A percentile compares a stretch with the other conserved stretches of the same genome.
These are phyloP conservation scores for Latrodectus elegans DNA, from an alignment of 2,888 invertebrate species.

Conservation along the genomic window DNA sequence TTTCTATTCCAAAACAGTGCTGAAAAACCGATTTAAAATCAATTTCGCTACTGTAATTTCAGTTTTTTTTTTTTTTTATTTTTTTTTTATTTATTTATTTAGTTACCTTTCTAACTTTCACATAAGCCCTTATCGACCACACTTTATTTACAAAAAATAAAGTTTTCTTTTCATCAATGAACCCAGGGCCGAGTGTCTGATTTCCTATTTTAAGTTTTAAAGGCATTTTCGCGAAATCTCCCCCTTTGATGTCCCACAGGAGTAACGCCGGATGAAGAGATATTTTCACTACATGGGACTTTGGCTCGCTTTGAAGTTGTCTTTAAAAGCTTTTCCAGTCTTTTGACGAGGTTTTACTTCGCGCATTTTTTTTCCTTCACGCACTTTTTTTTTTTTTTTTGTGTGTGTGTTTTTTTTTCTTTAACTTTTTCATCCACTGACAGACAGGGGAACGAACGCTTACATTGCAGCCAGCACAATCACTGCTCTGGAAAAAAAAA, in stretches of 20 bases:
- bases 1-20: constrained; percentile 41
- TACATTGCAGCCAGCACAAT: too few relatives aligned
- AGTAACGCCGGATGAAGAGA: constrained; percentile 10
- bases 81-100: constrained; percentile 3
- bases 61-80: too few relatives aligned
- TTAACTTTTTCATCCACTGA: too few relatives aligned
- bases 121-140: constrained; percentile 12
- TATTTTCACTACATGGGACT: constrained; percentile 24
- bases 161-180: constrained; percentile 51
- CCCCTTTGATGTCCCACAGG: constrained; percentile 25
- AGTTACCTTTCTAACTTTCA: background rate
- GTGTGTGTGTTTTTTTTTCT: background rate
- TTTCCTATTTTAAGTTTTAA: constrained; percentile 53
- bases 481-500: too few relatives aligned
- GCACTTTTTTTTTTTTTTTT: background rate
- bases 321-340: constrained; percentile 34
- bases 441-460: too few relatives aligned
- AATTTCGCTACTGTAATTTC: constrained; percentile 26
- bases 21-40: constrained; percentile 61
- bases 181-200: constrained; percentile 34
- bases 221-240: constrained; percentile 10
- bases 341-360: constrained; percentile 1
- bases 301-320: constrained; percentile 27
- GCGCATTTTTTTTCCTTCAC: background rate
- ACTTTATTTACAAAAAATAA: constrained; percentile 24